Base-by-base conservation (phyloP, 2,113 vertebrate species). In the Phasianus colchicus region DNA sequence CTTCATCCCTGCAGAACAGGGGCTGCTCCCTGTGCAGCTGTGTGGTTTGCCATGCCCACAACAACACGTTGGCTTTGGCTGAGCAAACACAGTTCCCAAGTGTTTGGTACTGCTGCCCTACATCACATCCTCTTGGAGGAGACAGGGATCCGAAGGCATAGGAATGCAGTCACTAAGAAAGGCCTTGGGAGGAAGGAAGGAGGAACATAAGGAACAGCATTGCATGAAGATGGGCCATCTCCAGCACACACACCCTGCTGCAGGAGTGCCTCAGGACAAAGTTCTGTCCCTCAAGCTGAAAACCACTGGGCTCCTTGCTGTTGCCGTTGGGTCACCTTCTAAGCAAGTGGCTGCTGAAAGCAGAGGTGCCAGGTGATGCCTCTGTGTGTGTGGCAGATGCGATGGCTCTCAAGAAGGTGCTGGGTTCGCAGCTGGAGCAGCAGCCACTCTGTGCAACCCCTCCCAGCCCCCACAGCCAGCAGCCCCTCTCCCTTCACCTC, bases 211-310 rank as follows among this genome's bases (percentile, higher is more conserved):
- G 29, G 66, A 89, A 29, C 15, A 45, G 67, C 69, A 25, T 9
- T 38, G 63, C 48, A 17, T 0, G 0, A 48, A 48, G 32, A 13
- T 14, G 71, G 36, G 58, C 54, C 2, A 0, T 11, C 40, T 47
- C 15, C 52, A 85, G 58, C 65, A 38, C 13, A 3, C 0, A 0
- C 2, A 0, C 24, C 24, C 16, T 5, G 16, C 18, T 60, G 66
- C 2, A 2, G 71, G 40, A 50, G 47, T 48, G 47, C 69, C 43
- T 77, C 38, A n/a, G 16, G 29, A 25, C 0, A 0, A 52, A 61
- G 43, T 40, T 29, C 69, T 88, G 69, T 52, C 32, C 48, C 73
- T 55, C 2, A 2, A 32, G 48, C 52, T 54, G 52, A 55, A 66
- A 34, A 67, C 24, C 58, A 77, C n/a, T 38, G 32, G 8, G 21